phyloP scores from a whole-genome alignment of 2,888 invertebrate genomes.

The Eremobia ochroleuca region DNA sequence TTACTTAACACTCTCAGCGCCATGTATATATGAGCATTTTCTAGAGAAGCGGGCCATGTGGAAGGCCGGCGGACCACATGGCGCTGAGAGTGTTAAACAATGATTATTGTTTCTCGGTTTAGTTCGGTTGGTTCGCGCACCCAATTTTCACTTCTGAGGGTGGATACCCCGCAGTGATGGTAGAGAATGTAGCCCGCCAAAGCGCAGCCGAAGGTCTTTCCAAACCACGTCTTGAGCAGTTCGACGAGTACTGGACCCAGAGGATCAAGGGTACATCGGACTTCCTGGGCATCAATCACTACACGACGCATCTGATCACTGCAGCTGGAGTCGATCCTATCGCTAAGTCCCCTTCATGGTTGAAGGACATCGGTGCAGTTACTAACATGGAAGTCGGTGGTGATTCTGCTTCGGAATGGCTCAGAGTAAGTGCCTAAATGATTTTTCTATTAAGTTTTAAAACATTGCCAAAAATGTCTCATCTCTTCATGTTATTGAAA shows the following conservation, averaged over 20 bases:
- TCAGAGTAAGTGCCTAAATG: constrained; percentile 83
- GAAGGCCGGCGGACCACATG: no score
- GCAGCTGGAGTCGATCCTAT: constrained; percentile 84
- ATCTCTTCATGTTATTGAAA: background rate
- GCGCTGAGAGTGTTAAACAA: no score
- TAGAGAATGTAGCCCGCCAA: constrained; percentile 85
- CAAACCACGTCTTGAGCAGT: constrained; percentile 85
- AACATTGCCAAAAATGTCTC: background rate
- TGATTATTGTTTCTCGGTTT: constrained; percentile 55
- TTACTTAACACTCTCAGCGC: no score
- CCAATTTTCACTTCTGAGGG: constrained; percentile 89
- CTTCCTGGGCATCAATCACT: constrained; percentile 89
- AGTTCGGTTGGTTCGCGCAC: constrained; percentile 91
- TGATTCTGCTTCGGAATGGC: constrained; percentile 88
- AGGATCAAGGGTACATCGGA: constrained; percentile 89
- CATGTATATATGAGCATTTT: no score
- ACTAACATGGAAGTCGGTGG: constrained; percentile 87
- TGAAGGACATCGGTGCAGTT: constrained; percentile 88
- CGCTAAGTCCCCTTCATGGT: constrained; percentile 88
- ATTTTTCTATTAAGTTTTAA: background rate
- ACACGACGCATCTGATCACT: constrained; percentile 87
- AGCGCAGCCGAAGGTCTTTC: constrained; percentile 84
- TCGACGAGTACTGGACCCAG: constrained; percentile 86
- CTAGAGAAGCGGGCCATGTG: no score
- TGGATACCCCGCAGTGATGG: constrained; percentile 88